Base-by-base conservation (phyloP, 2,797 vertebrate species). In the Sebastes oblongus region DNA sequence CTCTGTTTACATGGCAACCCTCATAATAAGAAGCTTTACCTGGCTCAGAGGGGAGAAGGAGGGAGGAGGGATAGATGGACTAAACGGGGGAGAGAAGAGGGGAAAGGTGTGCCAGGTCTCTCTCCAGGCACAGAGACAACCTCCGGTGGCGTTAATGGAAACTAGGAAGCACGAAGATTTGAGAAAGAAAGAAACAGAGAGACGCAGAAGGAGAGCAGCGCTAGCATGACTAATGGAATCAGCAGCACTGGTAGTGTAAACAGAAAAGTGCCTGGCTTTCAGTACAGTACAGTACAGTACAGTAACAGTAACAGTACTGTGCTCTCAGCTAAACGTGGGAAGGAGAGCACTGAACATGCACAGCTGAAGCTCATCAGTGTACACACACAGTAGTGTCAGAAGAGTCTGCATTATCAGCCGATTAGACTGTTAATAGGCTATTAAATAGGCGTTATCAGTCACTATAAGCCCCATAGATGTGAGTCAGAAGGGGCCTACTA, bases 1-100 rank as follows among this genome's bases (percentile, higher is more conserved):
- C 78, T 81, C 75, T 88, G 87, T 90, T 91, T 87, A 83, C 86
- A 91, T 84, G 80, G 85, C 82, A 91, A 90, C 89, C 25, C 11
- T n/a, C 79, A 91, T 82, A 92, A 93, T 89, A 87, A 75, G 55
- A 62, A 82, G 77, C 61, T 81, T 18, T 76, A 90, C 86, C 86
- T 90, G 80, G 78, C 60, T 76, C n/a, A 70, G 66, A 76, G 20
- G 24, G 25, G 46, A 68, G 65, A 32, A 13, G 22, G 42, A 42
- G 60, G 29, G 65, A n/a, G 71, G 59, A 68, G 70, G 77, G 52
- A 56, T n/a, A 30, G 74, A 83, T n/a, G 66, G 71, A 74, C 25
- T 36, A 68, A 66, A 67, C 29, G 22, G 30, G 56, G 52, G 8
- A n/a, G n/a, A 66, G 42, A 36, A 27, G 22, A 54, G 32, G 30